phyloP scores from a whole-genome alignment of 2,113 vertebrate species.

The Rhombomys opimus region DNA sequence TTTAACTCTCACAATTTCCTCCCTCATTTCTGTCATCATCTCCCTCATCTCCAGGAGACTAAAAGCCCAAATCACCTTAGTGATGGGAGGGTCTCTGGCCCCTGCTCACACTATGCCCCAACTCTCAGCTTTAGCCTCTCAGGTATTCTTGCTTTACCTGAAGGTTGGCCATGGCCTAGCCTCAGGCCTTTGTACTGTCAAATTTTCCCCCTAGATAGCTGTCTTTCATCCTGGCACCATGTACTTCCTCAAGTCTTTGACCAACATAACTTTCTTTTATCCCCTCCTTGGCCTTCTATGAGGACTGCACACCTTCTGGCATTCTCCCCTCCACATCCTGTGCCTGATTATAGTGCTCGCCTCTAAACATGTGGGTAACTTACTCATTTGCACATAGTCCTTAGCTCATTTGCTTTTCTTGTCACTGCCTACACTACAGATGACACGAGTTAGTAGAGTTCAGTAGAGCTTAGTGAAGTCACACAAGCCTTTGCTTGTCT shows the following conservation, averaged over 20 bases:
- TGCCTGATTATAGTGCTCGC: fast-evolving
- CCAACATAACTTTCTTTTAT: neutral
- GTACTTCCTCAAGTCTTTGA: neutral
- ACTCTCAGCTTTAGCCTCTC: neutral
- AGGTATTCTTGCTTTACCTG: neutral
- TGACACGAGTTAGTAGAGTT: neutral
- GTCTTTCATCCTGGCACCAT: neutral
- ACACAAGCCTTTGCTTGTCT: neutral
- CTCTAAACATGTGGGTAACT: fast-evolving
- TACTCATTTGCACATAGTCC: fast-evolving
- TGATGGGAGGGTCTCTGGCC: neutral
- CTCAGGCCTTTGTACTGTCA: neutral
- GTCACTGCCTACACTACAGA: neutral
- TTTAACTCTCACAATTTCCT: too few relatives aligned
- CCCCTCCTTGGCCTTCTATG: neutral
- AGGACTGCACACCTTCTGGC: neutral
- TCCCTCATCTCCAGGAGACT: neutral
- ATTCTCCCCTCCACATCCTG: fast-evolving
- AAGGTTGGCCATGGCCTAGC: neutral
- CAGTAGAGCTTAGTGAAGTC: neutral
- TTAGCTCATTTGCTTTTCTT: neutral
- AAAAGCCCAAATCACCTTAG: neutral
- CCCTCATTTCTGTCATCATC: neutral
- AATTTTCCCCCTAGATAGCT: neutral
- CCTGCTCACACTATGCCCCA: neutral